These are phyloP conservation scores for Ambastaia sidthimunki DNA, from an alignment of 2,797 vertebrate genomes.

Conservation along the genomic window DNA sequence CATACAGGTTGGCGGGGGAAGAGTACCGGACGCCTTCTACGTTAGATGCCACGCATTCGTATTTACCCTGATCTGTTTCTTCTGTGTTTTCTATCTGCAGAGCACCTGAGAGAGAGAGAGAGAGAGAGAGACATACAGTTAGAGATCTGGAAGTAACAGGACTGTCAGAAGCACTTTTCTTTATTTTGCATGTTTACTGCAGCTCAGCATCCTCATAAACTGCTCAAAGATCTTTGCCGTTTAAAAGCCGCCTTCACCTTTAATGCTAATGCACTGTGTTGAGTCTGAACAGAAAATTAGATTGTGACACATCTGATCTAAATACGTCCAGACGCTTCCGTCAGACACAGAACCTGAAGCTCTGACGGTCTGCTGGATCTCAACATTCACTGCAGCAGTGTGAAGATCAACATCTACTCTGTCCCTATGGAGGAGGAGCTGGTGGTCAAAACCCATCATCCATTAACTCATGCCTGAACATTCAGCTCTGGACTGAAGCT, in stretches of 20 bases:
- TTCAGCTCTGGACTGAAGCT: background rate
- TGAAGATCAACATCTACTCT: too few species aligned
- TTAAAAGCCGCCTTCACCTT: conserved; percentile 39
- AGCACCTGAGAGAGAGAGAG: conserved; percentile 81
- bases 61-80: conserved; percentile 99
- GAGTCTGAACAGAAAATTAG: conserved; percentile 21
- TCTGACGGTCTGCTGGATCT: conserved; percentile 18
- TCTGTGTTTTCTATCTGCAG: conserved; percentile 99
- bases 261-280: conserved; percentile 37
- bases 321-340: conserved; percentile 60
- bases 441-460: conserved; percentile 28
- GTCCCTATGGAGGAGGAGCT: conserved; percentile 2
- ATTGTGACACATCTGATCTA: conserved; percentile 45
- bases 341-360: conserved; percentile 45
- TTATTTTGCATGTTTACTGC: conserved; percentile 44
- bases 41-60: conserved; percentile 98
- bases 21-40: conserved; percentile 97
- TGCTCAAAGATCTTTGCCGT: conserved; percentile 54
- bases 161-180: conserved; percentile 56
- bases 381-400: background rate
- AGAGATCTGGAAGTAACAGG: conserved; percentile 39
- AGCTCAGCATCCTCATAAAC: conserved; percentile 46
- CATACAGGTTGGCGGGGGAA: conserved; percentile 97
- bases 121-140: conserved; percentile 44
- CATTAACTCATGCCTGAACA: background rate